phyloP scores from a whole-genome alignment of 2,797 vertebrate species.

The Acipenser transmontanus region DNA sequence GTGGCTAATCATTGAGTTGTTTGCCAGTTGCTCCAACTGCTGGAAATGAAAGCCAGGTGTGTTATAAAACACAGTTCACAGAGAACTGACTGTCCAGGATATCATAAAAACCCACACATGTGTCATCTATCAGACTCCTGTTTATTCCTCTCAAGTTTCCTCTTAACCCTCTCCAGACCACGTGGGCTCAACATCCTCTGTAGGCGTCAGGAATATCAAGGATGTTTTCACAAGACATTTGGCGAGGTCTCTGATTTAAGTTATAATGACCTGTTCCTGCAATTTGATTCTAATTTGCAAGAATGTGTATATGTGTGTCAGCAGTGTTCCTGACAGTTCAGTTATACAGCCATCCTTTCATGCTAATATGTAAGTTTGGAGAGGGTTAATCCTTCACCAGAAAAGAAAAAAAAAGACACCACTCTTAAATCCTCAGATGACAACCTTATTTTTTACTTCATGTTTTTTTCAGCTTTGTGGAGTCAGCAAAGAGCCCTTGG shows the following conservation, averaged over 20 bases:
- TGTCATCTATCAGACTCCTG: neutral
- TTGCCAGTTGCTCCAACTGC: neutral
- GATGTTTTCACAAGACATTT: neutral
- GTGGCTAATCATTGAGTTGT: neutral
- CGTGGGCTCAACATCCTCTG: neutral
- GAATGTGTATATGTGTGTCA: too few species aligned
- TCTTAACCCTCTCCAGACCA: neutral
- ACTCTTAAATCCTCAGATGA: too few species aligned
- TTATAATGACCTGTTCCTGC: neutral
- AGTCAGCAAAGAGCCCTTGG: too few species aligned
- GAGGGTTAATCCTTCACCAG: too few species aligned
- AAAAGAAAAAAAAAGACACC: too few species aligned
- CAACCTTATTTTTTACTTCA: too few species aligned
- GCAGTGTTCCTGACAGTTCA: too few species aligned
- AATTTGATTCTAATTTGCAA: too few species aligned
- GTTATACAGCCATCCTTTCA: too few species aligned
- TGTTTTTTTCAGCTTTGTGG: too few species aligned
- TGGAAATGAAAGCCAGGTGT: conserved; percentile 11
- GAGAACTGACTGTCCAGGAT: neutral
- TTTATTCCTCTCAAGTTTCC: neutral
- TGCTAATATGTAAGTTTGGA: too few species aligned
- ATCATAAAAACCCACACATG: conserved; percentile 1
- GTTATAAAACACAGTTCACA: neutral
- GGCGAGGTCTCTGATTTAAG: neutral
- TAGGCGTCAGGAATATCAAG: neutral